Evolutionary conservation across 2,113 vertebrate genomes (phyloP).

Genomic region (Phaethon lepturus): DNA sequence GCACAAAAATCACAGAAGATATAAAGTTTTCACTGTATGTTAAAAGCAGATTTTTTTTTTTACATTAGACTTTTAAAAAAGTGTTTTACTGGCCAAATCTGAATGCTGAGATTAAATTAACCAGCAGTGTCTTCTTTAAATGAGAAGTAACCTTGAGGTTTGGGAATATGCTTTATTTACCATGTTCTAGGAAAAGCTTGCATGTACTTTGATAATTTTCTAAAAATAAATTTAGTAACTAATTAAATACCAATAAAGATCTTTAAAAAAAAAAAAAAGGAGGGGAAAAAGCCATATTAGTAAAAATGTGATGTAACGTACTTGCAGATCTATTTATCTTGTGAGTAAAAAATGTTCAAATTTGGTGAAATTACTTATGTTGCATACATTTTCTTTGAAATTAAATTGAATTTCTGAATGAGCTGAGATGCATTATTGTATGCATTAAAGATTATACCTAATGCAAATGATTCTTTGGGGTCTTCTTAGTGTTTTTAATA

Average conservation of each 20-base stretch:
- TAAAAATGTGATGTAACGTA: conserved; percentile 71
- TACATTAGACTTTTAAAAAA: not conserved
- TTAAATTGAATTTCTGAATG: conserved; percentile 38
- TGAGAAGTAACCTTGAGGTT: not conserved
- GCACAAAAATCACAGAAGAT: not conserved
- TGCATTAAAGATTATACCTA: conserved; percentile 69
- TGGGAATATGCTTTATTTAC: conserved; percentile 41
- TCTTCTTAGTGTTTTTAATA: conserved; percentile 53
- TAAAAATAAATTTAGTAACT: conserved; percentile 63
- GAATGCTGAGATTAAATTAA: conserved; percentile 43
- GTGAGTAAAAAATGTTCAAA: conserved; percentile 59
- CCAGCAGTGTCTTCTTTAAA: conserved; percentile 45
- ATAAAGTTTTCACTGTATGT: not conserved
- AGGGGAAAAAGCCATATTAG: conserved; percentile 82
- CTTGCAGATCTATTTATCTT: conserved; percentile 64
- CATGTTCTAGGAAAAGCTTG: conserved; percentile 44
- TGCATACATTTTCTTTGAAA: conserved; percentile 40
- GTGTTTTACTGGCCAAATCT: not conserved
- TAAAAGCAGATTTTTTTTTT: not conserved
- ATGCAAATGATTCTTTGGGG: conserved; percentile 58
- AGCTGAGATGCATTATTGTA: conserved; percentile 35
- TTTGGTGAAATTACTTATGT: conserved; percentile 53
- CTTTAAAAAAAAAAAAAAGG: conserved; percentile 37
- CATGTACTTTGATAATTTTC: conserved; percentile 66
- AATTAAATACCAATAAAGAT: conserved; percentile 64